Base-by-base conservation (phyloP, 1,140 invertebrate species). In the Sitophilus oryzae region DNA sequence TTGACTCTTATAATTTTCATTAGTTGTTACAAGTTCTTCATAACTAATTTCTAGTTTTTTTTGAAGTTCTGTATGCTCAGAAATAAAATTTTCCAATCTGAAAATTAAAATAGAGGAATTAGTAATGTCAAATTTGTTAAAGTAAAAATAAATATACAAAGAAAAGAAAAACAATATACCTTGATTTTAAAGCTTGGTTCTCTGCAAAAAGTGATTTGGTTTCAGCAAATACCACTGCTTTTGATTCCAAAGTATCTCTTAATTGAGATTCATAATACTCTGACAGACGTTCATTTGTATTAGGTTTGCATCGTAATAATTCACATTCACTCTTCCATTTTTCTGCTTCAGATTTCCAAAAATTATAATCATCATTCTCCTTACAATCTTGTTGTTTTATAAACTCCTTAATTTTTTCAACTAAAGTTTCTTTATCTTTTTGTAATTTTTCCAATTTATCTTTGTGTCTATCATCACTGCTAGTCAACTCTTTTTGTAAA, bases 1-100 rank as follows among this genome's bases (percentile, higher is more conserved):
- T 71, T 96, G 92, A 46, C 83, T 77, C 72, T 93, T 89, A 69
- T 95, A 95, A 73, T 89, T 93, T 54, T 82, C 75, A 18, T 82
- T 82, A 2, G 86, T 90, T 1, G 85, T 83, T 45, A 79, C 72
- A 42, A 72, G 52, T 58, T 72, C 70, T 59, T 72, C 70, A 30
- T 65, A 62, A 38, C 59, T 65, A 38, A 71, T 66, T 64, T 70
- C 59, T 66, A 78, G 70, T 66, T 60, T 58, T 47, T 61, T 56
- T 59, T 74, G 69, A 5, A 67, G 34, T 35, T 67, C 64, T 19
- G 50, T 58, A 20, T 69, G 64, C 41, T 67, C 65, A 18, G 66
- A 55, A 14, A 65, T 59, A 19, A 68, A 25, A 41, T 71, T 51
- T 58, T 75, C 71, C 49, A 76, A 58, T 38, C 72, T 57, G 23